Percentiles rank a stretch among this genome's conserved stretches.
Conservation (phyloP, 2,888 invertebrate species). For the Campopleginae sp. region DNA sequence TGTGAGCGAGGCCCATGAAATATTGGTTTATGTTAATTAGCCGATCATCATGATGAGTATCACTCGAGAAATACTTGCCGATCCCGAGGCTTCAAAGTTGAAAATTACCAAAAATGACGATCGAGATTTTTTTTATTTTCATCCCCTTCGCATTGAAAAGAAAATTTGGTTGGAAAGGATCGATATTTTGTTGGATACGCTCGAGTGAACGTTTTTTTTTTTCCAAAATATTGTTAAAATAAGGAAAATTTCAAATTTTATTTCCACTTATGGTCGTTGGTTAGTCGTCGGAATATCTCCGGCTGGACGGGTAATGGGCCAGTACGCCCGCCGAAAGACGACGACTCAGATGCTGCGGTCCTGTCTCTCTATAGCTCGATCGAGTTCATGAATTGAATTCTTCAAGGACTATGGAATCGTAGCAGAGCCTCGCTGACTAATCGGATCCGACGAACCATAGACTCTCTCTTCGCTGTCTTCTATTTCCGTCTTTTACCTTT, state of each 20-base stretch:
- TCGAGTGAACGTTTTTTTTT: too few relatives aligned
- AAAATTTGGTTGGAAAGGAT: too few relatives aligned
- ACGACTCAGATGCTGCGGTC: conserved; percentile 13
- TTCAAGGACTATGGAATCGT: conserved; percentile 60
- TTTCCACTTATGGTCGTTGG: conserved; percentile 44
- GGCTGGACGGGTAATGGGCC: conserved; percentile 56
- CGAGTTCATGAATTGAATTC: conserved; percentile 59
- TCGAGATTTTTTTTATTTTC: not conserved
- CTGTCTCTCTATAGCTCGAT: conserved; percentile 19
- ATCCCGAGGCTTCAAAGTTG: not conserved
- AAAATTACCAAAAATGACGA: not conserved
- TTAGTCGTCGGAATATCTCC: conserved; percentile 47
- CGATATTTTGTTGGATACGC: too few relatives aligned
- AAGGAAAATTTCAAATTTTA: too few relatives aligned
- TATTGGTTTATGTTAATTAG: conserved; percentile 13
- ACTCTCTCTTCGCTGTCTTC: conserved; percentile 41
- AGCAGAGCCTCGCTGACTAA: conserved; percentile 62
- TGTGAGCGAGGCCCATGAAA: not conserved
- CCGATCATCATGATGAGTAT: not conserved
- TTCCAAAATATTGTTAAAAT: too few relatives aligned
- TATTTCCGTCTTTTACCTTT: conserved; percentile 40
- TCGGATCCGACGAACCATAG: conserved; percentile 63
- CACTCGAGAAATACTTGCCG: not conserved
- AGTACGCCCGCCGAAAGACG: conserved; percentile 44
- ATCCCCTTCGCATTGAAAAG: too few relatives aligned